Evolutionary conservation across 1,140 invertebrate genomes (phyloP).

Genomic region (Potamilus streckersoni): DNA sequence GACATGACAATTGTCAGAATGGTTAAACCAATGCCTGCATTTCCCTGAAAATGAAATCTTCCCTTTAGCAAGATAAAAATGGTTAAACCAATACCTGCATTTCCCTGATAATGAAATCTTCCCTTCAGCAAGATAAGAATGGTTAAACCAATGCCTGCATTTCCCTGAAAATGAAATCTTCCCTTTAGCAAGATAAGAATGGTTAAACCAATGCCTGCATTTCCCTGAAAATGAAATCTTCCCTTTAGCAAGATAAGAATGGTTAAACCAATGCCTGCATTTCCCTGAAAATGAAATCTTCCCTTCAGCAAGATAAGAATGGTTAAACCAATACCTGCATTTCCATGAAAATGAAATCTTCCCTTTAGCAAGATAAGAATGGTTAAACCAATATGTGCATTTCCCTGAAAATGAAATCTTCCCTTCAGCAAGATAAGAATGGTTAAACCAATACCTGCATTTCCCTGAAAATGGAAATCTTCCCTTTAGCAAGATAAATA

Average conservation of each 20-base stretch:
- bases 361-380: too few species aligned
- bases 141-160: too few species aligned
- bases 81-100: not conserved
- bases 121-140: too few species aligned
- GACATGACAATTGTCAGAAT: slow-evolving; percentile 89
- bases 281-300: slow-evolving; percentile 70
- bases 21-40: slow-evolving; percentile 90
- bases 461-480: slow-evolving; percentile 67
- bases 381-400: too few species aligned
- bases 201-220: not conserved
- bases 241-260: slow-evolving; percentile 90
- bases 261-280: slow-evolving; percentile 90
- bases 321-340: too few species aligned
- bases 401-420: too few species aligned
- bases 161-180: too few species aligned
- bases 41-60: slow-evolving; percentile 67
- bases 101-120: too few species aligned
- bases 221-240: too few species aligned
- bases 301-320: too few species aligned
- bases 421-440: too few species aligned
- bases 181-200: not conserved
- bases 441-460: slow-evolving; percentile 90
- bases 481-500: not conserved
- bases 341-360: too few species aligned
- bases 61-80: slow-evolving; percentile 58